Evolutionary conservation across 2,888 invertebrate genomes (phyloP), one percentile per base, ranked within the genome.

Genomic region (Melolontha melolontha): DNA sequence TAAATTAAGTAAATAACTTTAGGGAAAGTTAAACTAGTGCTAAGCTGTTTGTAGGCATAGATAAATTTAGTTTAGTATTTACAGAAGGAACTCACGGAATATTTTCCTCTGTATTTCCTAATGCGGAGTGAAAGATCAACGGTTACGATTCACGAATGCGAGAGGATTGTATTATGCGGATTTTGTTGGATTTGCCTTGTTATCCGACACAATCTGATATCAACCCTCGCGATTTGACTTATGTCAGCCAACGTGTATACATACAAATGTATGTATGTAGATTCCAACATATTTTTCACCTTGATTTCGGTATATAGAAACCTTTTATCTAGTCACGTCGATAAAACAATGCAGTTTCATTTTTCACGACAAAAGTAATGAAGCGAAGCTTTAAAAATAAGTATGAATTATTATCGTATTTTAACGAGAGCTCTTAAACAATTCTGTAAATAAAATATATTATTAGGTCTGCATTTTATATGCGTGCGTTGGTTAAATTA

Each of bases 161-260:
- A 1, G 34, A 34, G 34, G 34, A 34, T 34, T 29, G 17, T 29
- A 16, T 51, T 29, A 51, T 29, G 22, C 16, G 22, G 51, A 51
- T 51, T 17, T 51, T 8, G 51, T 5, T 29, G 51, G 51, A 51
- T 51, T 51, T 51, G 51, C 29, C 51, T 51, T 51, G 51, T 51
- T 51, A 51, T 51, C 51, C 51, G 51, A 51, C 51, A 29, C 51
- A 51, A 51, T 51, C 51, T 51, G 51, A 29, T 29, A 22, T 51
- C 22, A 51, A 22, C 22, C 51, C 49, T 29, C 51, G 22, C 34
- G 34, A 34, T 34, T 27, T 29, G 51, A 51, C 51, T 29, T 51
- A 51, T 51, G 22, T 14, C 51, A 27, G 17, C 22, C 51, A 27
- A 17, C 51, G 1, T 6, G 27, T 22, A 10, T 51, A 29, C 10